A percentile compares a stretch with the other conserved stretches of the same genome.
These are phyloP conservation scores for Colistium nudipinnis DNA, from an alignment of 2,113 vertebrate species.

Conservation along the genomic window DNA sequence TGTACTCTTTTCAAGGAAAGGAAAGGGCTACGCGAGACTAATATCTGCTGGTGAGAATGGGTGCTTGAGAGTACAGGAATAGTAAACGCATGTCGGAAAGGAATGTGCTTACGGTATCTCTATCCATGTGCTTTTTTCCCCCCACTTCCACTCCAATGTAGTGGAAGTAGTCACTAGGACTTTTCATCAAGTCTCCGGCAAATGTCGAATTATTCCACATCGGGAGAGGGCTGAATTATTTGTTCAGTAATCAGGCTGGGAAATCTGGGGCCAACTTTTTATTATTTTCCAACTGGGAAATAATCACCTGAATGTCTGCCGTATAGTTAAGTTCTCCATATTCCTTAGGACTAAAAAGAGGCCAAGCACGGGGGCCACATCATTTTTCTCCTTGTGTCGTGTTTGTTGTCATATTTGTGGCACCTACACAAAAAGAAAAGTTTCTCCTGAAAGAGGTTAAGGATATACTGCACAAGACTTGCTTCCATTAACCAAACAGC, in stretches of 20 bases:
- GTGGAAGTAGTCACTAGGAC: constrained; percentile 4
- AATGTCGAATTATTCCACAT: neutral
- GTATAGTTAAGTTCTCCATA: constrained; percentile 26
- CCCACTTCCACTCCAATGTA: neutral
- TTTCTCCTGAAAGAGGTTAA: constrained; percentile 11
- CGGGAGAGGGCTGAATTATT: constrained; percentile 14
- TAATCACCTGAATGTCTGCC: constrained; percentile 29
- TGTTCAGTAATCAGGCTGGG: constrained; percentile 29
- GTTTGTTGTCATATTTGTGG: constrained; percentile 1
- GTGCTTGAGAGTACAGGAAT: constrained; percentile 9
- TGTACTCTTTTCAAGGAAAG: constrained; percentile 5
- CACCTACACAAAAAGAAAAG: constrained; percentile 7
- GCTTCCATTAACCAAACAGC: constrained; percentile 12
- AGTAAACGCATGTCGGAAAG: constrained; percentile 8
- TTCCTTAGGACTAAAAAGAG: constrained; percentile 17
- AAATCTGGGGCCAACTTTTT: constrained; percentile 18
- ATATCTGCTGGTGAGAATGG: constrained; percentile 30
- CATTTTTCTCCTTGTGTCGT: constrained; percentile 26
- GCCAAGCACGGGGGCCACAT: neutral
- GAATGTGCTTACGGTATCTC: constrained; percentile 15
- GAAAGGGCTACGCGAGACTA: constrained; percentile 20
- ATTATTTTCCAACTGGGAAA: constrained; percentile 17
- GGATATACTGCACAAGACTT: neutral
- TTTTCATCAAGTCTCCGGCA: constrained; percentile 5
- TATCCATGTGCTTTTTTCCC: neutral